Evolutionary conservation across 2,797 vertebrate species (phyloP), one percentile per base, ranked within the genome.

Genomic region (Graptemys geographica): DNA sequence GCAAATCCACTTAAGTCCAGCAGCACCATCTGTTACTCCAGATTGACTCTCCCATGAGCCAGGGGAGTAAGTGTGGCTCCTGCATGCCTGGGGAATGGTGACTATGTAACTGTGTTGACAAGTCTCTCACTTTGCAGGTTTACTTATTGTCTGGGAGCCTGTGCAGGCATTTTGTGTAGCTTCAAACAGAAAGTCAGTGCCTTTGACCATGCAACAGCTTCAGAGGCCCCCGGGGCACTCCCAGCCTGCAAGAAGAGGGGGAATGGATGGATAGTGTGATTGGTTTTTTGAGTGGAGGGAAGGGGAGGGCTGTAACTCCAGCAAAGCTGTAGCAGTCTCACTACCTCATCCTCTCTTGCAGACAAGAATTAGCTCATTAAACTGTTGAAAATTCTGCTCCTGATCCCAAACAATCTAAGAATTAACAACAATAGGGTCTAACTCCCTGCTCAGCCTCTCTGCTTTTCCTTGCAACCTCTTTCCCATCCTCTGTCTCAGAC

Each of bases 191-290:
- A 55, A 86, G 13, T 1, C 27, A 7, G 33, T 11, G 19, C 55
- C 27, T 81, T 33, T 47, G 79, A 33, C 18, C 31, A 21, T 52
- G 57, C 27, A 10, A 31, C 18, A 51, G 53, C n/a, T 81, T 59
- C 51, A 15, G 27, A 81, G 74, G 27, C 28, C 0, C 0, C 1
- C n/a, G 59, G 62, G 10, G 15, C 33, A 47, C 33, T 37, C 33
- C 18, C 18, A 33, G n/a, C 15, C 62, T 37, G 16, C 33, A 57
- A 28, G 62, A 69, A 21, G 62, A 9, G 28, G 49, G 56, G 37
- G 78, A 56, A 49, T 31, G 51, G 5, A n/a, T 37, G 23, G 7
- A 33, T 37, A 49, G 33, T 52, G 49, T 37, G 33, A 6, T 49
- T n/a, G 15, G 49, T 62, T 62, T 57, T 57, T 57, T 57, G 56